Base-by-base conservation (phyloP, 2,888 invertebrate species). In the Drosophila leonis region DNA sequence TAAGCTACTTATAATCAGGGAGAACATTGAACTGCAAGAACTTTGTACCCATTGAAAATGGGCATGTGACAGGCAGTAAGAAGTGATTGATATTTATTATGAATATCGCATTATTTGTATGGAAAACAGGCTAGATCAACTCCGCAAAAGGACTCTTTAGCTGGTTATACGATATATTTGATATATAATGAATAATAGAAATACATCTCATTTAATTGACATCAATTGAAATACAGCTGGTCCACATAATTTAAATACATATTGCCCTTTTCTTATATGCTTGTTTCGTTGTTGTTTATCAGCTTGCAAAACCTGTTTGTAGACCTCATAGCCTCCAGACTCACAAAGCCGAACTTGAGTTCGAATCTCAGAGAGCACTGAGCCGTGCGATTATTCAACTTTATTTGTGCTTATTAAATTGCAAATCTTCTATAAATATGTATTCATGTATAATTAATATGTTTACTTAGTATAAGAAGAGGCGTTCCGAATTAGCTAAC, bases 231-330 rank as follows among this genome's bases (percentile, higher is more conserved):
- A n/a, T 12, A 24, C 8, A 15, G 15, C 18, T 35, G 9, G 35
- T 12, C 39, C 13, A 59, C 35, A 71, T 64, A 51, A 68, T 65
- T 73, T 55, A 55, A 48, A 62, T 41, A 49, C 1, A 5, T 13
- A 49, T 24, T 55, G 12, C 57, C 57, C 20, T 55, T 46, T 44
- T 44, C 24, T 42, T 15, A 15, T n/a, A 20, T 12, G 13, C 12
- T 9, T 24, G 10, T 13, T 48, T 56, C 31, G 54, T 15, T 61
- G 31, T 49, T 35, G 20, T 20, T 31, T 13, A 15, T 20, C 31
- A 63, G 44, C 61, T 29, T 15, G 31, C 35, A 55, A 55, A 88
- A 88, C 86, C 77, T 48, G 86, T 77, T 84, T 78, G 12, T 15
- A 46, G 13, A 55, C 37, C 20, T 46, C 33, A 24, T 24, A 18